phyloP scores from a whole-genome alignment of 1,140 invertebrate species.

The Leptopilina boulardi region DNA sequence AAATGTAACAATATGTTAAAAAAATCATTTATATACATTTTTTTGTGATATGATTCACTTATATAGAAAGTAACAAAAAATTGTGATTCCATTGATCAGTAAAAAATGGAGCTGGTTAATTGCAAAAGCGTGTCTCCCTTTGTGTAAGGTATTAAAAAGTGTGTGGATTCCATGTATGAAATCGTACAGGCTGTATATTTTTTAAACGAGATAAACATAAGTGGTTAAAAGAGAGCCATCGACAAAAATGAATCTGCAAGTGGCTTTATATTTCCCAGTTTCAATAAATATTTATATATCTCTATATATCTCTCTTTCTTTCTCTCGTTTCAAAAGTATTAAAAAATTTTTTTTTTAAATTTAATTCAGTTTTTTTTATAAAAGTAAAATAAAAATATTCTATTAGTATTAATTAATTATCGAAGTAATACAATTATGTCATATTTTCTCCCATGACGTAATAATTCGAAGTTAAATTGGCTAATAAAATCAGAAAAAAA shows the following conservation, averaged over 20 bases:
- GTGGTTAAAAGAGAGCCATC: neutral
- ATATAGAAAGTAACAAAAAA: neutral
- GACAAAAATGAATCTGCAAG: conserved; percentile 13
- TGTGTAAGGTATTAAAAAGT: neutral
- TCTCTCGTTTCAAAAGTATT: neutral
- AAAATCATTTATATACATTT: too few relatives aligned
- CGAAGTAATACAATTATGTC: too few relatives aligned
- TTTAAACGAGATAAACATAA: conserved; percentile 14
- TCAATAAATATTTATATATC: conserved; percentile 1
- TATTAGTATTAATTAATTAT: neutral
- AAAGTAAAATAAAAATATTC: neutral
- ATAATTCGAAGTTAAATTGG: too few relatives aligned
- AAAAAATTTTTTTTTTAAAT: neutral
- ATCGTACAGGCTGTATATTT: neutral
- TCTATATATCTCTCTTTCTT: neutral
- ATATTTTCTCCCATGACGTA: too few relatives aligned
- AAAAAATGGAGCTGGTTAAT: conserved; percentile 2
- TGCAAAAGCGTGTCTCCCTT: conserved; percentile 8
- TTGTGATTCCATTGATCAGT: neutral
- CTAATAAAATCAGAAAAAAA: too few relatives aligned
- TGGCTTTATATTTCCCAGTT: neutral
- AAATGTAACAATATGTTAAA: too few relatives aligned
- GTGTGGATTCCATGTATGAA: neutral
- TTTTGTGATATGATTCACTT: neutral
- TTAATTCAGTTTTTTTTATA: neutral